Conservation (phyloP, 30 jellyfish, hydroid and myxozoan species). For the Hydractinia symbiolongicarpus region DNA sequence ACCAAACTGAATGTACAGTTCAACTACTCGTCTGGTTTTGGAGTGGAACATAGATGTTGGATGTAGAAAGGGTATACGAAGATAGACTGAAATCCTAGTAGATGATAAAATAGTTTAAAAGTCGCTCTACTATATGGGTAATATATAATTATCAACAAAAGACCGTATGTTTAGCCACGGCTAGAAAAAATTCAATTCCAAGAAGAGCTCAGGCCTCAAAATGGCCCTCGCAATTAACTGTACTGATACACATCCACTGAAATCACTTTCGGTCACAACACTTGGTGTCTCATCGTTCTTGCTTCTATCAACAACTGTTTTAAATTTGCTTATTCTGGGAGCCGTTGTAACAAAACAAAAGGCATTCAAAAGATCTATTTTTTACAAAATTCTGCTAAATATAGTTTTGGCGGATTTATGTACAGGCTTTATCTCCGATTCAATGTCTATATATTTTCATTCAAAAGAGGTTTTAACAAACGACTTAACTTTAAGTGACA, state of each 20-base stretch:
- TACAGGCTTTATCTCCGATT: constrained; percentile 29
- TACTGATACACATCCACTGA: neutral
- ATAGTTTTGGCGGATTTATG: constrained; percentile 32
- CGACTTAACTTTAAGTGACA: neutral
- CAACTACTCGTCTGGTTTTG: no score
- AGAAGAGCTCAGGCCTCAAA: no score
- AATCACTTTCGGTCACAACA: constrained; percentile 17
- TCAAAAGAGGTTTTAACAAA: constrained; percentile 11
- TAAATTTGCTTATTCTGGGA: constrained; percentile 10
- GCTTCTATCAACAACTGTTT: neutral
- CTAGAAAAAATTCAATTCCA: no score
- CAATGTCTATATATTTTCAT: constrained; percentile 31
- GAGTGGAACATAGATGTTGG: no score
- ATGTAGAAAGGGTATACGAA: no score
- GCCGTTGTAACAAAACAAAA: neutral
- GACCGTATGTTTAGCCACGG: no score
- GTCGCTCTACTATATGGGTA: no score
- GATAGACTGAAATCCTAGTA: no score
- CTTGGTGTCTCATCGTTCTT: neutral
- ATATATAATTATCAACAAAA: no score
- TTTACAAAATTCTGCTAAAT: constrained; percentile 27
- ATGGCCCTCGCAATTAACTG: constrained; percentile 11
- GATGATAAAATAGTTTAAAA: no score
- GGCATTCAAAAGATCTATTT: neutral
- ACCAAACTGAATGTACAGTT: no score